Base-by-base conservation (phyloP, 1,140 invertebrate genomes). In the Aphis craccivora region DNA sequence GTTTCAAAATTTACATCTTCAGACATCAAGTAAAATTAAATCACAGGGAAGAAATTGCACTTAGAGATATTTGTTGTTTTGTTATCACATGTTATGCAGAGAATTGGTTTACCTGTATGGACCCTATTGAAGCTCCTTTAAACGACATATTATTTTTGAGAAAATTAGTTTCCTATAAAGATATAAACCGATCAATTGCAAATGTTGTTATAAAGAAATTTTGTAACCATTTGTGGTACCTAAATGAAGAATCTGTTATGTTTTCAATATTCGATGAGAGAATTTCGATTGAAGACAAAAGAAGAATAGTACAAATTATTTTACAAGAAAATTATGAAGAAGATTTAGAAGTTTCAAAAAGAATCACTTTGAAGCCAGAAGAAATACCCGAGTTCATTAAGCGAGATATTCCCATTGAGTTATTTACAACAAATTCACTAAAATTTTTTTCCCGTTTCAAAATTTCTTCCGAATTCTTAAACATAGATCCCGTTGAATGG, bases 1-100 rank as follows among this genome's bases (percentile, higher is more conserved):
- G 40, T 51, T 60, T 30, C 30, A 90, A 90, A 90, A 90, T 90
- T 22, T 90, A 45, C 8, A 22, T 60, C 11, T 90, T 90, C n/a
- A 55, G 48, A 55, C n/a, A 90, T 23, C 89, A 90, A 23, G 37
- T 55, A 51, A 6, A 60, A 53, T 90, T 55, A 37, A 60, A 45
- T 90, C 20, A 53, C 89, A 35, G n/a, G 18, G 55, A 90, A 90
- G 55, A 90, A 86, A 86, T 11, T 40, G 84, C 25, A 8, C 84
- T 86, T 43, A 86, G 14, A 43, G 25, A 40, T 43, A 87, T 87
- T 48, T 87, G 43, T 87, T 87, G 84, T 81, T 87, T 86, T 48
- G 30, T 87, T 87, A 45, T 87, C n/a, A 45, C 37, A 25, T 87
- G 84, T 87, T 48, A 87, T 25, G 22, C 84, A 45, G 22, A 87